Conservation (phyloP, 2,113 vertebrate species). For the Channa maculata region DNA sequence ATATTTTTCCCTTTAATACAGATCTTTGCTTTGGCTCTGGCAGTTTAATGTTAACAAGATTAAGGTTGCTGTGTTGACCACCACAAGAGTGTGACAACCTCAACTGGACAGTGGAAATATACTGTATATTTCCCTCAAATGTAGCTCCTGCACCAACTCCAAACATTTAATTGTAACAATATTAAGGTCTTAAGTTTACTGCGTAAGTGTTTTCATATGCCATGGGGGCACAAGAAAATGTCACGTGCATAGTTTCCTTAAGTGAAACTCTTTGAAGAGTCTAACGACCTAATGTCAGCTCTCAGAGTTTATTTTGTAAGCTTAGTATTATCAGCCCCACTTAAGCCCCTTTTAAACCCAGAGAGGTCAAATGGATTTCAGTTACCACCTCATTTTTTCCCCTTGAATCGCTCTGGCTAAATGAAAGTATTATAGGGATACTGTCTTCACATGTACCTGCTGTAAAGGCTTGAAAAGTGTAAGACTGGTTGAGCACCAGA, state of each 20-base stretch:
- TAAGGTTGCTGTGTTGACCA: slow-evolving; percentile 58
- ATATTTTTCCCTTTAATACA: slow-evolving; percentile 47
- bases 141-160: slow-evolving; percentile 34
- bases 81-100: slow-evolving; percentile 27
- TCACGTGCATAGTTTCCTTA: slow-evolving; percentile 54
- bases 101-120: slow-evolving; percentile 54
- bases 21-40: slow-evolving; percentile 28
- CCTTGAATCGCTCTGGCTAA: not conserved
- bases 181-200: slow-evolving; percentile 54
- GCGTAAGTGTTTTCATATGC: slow-evolving; percentile 60
- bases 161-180: slow-evolving; percentile 52
- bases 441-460: not conserved
- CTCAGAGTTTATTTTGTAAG: slow-evolving; percentile 35
- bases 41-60: slow-evolving; percentile 60
- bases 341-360: slow-evolving; percentile 38
- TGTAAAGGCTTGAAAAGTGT: not conserved
- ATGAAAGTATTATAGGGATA: not conserved
- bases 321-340: slow-evolving; percentile 39
- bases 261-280: slow-evolving; percentile 40
- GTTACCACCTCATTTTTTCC: not conserved
- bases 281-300: slow-evolving; percentile 23
- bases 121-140: slow-evolving; percentile 47
- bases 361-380: slow-evolving; percentile 33
- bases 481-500: not conserved
- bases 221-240: slow-evolving; percentile 50